Evolutionary conservation across 2,797 vertebrate species (phyloP).

Genomic region (Hybognathus amarus): DNA sequence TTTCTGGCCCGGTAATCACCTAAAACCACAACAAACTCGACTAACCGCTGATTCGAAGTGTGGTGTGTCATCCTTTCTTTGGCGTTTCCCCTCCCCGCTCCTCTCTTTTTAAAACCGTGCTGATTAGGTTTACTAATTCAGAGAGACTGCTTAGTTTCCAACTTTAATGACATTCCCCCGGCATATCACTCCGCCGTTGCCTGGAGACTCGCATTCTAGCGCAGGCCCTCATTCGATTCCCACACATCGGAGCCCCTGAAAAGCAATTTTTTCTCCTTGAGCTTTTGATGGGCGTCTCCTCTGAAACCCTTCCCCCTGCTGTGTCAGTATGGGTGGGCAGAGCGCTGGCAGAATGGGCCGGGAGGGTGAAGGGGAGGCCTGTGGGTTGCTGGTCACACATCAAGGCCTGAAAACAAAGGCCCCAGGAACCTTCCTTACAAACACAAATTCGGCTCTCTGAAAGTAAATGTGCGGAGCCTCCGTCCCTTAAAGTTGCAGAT

Average conservation of each 20-base stretch:
- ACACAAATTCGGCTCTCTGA: constrained; percentile 88
- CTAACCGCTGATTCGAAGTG: constrained; percentile 13
- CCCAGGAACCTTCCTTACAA: constrained; percentile 89
- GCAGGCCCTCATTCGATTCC: constrained; percentile 99
- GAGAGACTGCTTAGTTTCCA: constrained; percentile 89
- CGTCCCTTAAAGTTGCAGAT: constrained; percentile 54
- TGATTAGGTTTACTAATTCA: constrained; percentile 90
- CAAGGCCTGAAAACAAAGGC: constrained; percentile 97
- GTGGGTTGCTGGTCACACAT: constrained; percentile 95
- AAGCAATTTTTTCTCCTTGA: constrained; percentile 94
- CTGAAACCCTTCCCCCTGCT: constrained; percentile 96
- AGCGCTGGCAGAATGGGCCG: constrained; percentile 84
- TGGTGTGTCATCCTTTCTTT: constrained; percentile 46
- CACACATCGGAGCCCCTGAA: constrained; percentile 98
- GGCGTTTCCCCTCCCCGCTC: background rate
- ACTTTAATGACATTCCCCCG: constrained; percentile 98
- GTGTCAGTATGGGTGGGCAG: constrained; percentile 99
- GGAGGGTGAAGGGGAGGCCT: constrained; percentile 85
- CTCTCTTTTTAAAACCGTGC: constrained; percentile 59
- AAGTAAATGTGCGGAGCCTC: constrained; percentile 82
- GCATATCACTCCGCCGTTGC: constrained; percentile 97
- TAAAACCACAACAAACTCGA: constrained; percentile 20
- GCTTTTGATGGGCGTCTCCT: constrained; percentile 99
- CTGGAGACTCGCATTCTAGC: constrained; percentile 99
- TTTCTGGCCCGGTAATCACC: background rate